Evolutionary conservation across 2,797 vertebrate genomes (phyloP).

Genomic region (Siniperca undulata): DNA sequence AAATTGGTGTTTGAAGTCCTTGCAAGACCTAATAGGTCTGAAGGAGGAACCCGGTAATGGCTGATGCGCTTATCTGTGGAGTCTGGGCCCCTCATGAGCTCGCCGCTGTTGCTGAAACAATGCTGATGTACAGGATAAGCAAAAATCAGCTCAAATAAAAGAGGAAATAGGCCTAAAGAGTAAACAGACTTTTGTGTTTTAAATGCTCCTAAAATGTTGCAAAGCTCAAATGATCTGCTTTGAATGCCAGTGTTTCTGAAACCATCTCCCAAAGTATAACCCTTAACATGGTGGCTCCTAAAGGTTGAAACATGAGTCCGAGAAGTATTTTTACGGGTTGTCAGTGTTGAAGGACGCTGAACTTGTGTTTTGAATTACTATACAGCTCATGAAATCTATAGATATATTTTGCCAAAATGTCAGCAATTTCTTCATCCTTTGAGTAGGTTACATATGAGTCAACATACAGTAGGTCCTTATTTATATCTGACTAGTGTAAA

Average conservation of each 20-base stretch:
- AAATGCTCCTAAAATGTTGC: slow-evolving; percentile 9
- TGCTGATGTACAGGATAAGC: slow-evolving; percentile 42
- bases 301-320: slow-evolving; percentile 3
- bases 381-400: neutral
- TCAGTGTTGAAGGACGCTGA: neutral
- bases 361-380: neutral
- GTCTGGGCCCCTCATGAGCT: slow-evolving; percentile 63
- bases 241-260: neutral
- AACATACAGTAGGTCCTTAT: neutral
- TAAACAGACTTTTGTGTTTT: slow-evolving; percentile 46
- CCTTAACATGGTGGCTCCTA: neutral
- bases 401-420: neutral
- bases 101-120: slow-evolving; percentile 62
- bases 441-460: neutral
- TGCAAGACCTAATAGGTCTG: slow-evolving; percentile 86
- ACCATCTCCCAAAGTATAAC: neutral
- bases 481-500: neutral
- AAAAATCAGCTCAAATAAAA: slow-evolving; percentile 54
- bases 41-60: slow-evolving; percentile 82
- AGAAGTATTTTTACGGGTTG: neutral
- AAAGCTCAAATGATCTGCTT: neutral
- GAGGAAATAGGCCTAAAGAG: slow-evolving; percentile 47
- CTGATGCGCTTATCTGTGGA: slow-evolving; percentile 81
- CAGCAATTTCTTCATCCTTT: neutral
- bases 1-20: slow-evolving; percentile 89